Percentiles rank a stretch among this genome's conserved stretches.
Evolutionary conservation across 2,888 invertebrate genomes (phyloP).

Genomic region (Tupiocoris notatus): DNA sequence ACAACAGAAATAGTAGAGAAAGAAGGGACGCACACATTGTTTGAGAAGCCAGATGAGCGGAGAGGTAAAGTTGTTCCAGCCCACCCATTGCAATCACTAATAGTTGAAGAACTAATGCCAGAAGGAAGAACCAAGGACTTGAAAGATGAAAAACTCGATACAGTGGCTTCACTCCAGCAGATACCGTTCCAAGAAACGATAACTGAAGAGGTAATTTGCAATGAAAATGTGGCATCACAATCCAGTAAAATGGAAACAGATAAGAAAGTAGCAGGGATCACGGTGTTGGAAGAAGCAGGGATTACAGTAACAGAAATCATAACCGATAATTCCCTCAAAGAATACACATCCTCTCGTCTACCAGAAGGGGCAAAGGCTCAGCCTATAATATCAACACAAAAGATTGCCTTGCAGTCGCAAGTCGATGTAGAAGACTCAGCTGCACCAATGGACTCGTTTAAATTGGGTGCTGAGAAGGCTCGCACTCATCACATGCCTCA

Average conservation of each 20-base stretch:
- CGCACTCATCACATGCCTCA: conserved; percentile 51
- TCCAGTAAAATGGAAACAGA: conserved; percentile 54
- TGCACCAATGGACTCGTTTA: conserved; percentile 53
- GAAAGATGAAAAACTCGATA: conserved; percentile 55
- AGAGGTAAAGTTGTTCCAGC: conserved; percentile 57
- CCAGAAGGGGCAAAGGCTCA: conserved; percentile 56
- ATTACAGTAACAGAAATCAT: conserved; percentile 58
- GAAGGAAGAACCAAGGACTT: conserved; percentile 57
- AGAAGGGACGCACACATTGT: conserved; percentile 61
- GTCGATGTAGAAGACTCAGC: conserved; percentile 56
- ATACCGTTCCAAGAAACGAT: conserved; percentile 57
- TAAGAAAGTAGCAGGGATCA: conserved; percentile 55
- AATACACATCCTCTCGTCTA: conserved; percentile 53
- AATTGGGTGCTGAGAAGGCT: conserved; percentile 55
- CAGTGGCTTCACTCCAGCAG: conserved; percentile 55
- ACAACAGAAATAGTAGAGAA: conserved; percentile 66
- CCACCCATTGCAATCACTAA: conserved; percentile 59
- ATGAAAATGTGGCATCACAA: conserved; percentile 57
- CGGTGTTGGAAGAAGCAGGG: conserved; percentile 56
- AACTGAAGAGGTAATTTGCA: conserved; percentile 58
- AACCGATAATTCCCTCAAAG: conserved; percentile 57
- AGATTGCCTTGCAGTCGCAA: conserved; percentile 57
- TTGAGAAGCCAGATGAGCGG: conserved; percentile 59
- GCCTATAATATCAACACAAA: conserved; percentile 56
- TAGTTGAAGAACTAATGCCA: conserved; percentile 56